phyloP scores from a whole-genome alignment of 2,797 vertebrate species.

The Anisognathus igniventris region DNA sequence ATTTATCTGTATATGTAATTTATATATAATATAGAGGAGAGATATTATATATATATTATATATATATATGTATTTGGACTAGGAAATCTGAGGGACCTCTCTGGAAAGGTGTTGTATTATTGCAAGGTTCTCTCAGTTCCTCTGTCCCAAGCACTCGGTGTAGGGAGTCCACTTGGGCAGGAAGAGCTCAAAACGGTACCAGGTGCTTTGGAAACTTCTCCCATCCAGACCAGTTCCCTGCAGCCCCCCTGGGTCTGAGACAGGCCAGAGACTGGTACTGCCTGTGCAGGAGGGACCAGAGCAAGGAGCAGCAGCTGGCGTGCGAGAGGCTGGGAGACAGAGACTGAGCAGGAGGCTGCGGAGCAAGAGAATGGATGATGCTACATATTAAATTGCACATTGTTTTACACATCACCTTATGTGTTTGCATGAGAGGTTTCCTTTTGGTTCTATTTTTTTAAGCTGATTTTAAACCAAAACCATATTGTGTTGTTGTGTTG shows the following conservation, averaged over 20 bases:
- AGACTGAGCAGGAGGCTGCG: conserved; percentile 30
- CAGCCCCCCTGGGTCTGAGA: not conserved
- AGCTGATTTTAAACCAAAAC: conserved; percentile 80
- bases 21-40: conserved; percentile 81
- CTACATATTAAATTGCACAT: conserved; percentile 78
- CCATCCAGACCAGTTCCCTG: conserved; percentile 24
- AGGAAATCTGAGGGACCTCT: conserved; percentile 74
- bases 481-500: conserved; percentile 77
- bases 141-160: conserved; percentile 50
- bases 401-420: conserved; percentile 85
- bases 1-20: conserved; percentile 82
- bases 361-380: conserved; percentile 79
- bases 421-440: conserved; percentile 96
- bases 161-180: conserved; percentile 50
- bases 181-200: conserved; percentile 37
- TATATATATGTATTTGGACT: conserved; percentile 54
- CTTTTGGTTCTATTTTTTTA: conserved; percentile 77
- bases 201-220: not conserved
- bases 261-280: not conserved
- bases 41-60: conserved; percentile 79
- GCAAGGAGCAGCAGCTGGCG: conserved; percentile 13
- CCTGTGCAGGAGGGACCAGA: not conserved
- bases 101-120: conserved; percentile 66
- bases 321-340: not conserved
- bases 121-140: conserved; percentile 72